phyloP scores from a whole-genome alignment of 2,888 invertebrate genomes.

The Tipula unca region DNA sequence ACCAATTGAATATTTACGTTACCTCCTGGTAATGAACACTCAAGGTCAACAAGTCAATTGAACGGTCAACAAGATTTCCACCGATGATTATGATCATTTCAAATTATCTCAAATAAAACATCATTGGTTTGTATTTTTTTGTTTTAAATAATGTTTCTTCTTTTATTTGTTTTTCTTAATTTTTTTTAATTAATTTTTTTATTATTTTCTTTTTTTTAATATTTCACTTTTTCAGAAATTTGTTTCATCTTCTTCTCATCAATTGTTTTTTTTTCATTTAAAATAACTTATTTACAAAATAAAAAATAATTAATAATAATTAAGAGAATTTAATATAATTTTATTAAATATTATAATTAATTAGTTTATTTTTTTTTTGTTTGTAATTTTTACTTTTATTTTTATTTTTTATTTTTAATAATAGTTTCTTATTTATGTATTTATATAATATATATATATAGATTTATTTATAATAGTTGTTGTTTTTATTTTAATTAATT shows the following conservation, averaged over 20 bases:
- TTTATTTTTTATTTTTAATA: background rate
- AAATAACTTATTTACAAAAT: constrained; percentile 9
- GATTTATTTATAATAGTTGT: background rate
- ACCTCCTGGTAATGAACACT: too few species aligned
- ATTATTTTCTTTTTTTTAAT: background rate
- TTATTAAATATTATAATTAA: background rate
- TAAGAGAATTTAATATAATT: constrained; percentile 8
- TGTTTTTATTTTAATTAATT: background rate
- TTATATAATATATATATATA: too few species aligned
- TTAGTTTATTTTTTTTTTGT: background rate
- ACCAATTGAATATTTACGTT: too few species aligned
- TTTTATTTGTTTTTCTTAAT: background rate
- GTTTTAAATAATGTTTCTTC: background rate
- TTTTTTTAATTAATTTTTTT: background rate
- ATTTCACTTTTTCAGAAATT: background rate
- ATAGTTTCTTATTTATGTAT: background rate
- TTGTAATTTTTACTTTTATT: background rate
- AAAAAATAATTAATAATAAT: background rate
- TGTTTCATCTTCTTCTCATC: background rate
- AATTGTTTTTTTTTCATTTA: background rate
- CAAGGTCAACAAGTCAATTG: too few species aligned
- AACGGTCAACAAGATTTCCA: too few species aligned
- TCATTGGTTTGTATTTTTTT: background rate
- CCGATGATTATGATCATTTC: too few species aligned
- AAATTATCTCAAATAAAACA: background rate